Conservation (phyloP, 2,888 invertebrate species). For the Cylloceria caligata region DNA sequence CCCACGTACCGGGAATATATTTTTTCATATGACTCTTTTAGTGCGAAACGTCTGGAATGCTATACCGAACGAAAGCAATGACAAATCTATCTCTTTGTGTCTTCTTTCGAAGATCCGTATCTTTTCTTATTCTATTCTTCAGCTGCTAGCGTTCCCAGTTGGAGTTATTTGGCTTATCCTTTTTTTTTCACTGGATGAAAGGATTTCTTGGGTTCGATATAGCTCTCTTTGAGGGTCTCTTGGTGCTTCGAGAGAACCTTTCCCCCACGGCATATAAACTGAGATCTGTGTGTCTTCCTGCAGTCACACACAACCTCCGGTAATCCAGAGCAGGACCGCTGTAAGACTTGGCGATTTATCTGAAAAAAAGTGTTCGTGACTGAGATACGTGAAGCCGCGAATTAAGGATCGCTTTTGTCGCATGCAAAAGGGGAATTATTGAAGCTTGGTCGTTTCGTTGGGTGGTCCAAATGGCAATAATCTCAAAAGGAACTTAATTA, state of each 20-base stretch:
- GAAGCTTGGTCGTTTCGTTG: conserved; percentile 24
- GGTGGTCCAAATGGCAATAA: conserved; percentile 31
- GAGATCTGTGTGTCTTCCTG: conserved; percentile 5
- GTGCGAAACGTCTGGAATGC: neutral
- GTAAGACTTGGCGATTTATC: conserved; percentile 46
- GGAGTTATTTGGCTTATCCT: neutral
- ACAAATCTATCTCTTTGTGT: neutral
- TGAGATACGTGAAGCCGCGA: conserved; percentile 2
- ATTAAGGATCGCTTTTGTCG: conserved; percentile 22
- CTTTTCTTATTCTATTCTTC: neutral
- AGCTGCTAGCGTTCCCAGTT: neutral
- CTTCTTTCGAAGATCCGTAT: neutral
- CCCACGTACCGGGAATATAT: neutral
- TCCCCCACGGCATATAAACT: neutral
- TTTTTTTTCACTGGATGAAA: conserved; percentile 2
- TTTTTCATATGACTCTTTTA: neutral
- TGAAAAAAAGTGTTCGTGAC: conserved; percentile 53
- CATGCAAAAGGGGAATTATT: conserved; percentile 57
- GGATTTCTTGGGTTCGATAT: neutral
- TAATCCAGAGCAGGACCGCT: neutral
- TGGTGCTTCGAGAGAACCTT: conserved; percentile 10
- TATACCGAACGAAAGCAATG: neutral
- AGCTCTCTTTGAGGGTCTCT: neutral
- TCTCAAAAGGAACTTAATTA: conserved; percentile 53
- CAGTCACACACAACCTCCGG: neutral